Conservation (phyloP, 2,797 vertebrate genomes). For the Champsocephalus gunnari region DNA sequence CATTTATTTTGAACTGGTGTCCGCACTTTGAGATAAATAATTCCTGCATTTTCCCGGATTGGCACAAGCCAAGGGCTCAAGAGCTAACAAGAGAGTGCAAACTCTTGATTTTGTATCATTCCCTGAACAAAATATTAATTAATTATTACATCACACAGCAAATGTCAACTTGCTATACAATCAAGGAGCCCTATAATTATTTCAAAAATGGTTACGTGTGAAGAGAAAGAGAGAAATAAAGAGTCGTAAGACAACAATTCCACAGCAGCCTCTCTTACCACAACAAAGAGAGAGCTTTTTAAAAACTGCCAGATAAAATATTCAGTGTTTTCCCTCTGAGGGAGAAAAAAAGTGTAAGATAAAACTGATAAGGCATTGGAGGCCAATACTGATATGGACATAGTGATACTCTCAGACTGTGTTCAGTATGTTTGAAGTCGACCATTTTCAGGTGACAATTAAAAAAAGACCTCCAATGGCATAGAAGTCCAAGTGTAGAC, state of each 20-base stretch:
- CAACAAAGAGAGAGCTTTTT: conserved; percentile 46
- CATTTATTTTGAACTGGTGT: no score
- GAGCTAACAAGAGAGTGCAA: no score
- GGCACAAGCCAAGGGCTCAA: no score
- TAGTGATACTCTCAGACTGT: conserved; percentile 1
- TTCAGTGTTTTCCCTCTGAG: conserved; percentile 23
- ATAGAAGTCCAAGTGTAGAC: background rate
- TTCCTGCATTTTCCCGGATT: no score
- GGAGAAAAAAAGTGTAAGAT: conserved; percentile 9
- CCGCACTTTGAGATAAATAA: no score
- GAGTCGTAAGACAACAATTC: conserved; percentile 24
- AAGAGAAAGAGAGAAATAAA: background rate
- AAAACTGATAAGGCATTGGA: conserved; percentile 14
- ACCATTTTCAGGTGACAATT: background rate
- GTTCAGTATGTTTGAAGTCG: background rate
- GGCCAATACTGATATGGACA: conserved; percentile 8
- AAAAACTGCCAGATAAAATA: conserved; percentile 37
- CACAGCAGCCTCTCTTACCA: conserved; percentile 32
- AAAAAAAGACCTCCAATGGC: background rate
- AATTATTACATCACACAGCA: no score
- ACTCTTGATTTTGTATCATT: background rate
- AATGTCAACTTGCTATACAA: no score
- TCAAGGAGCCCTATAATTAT: background rate
- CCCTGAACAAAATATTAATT: no score
- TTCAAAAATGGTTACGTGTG: background rate